Conservation (phyloP, 2,888 invertebrate genomes). For the Subacronicta megacephala region DNA sequence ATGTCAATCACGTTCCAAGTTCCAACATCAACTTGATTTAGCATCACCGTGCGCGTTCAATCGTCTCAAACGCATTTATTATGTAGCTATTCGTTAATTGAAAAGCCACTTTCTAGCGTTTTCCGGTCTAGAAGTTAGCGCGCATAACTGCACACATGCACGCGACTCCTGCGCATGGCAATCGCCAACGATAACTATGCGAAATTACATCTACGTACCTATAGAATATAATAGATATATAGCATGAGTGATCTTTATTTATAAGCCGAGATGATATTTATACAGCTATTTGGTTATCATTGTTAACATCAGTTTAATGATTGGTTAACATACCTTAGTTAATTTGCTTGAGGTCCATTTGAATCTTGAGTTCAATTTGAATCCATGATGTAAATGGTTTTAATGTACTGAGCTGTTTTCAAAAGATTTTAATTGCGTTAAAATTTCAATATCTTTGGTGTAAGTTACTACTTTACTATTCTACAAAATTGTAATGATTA, state of each 20-base stretch:
- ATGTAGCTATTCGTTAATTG: slow-evolving; percentile 88
- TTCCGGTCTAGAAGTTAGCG: slow-evolving; percentile 87
- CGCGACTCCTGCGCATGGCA: slow-evolving; percentile 48
- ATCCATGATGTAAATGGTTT: too few species aligned
- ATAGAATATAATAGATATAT: slow-evolving; percentile 25
- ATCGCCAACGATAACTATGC: slow-evolving; percentile 48
- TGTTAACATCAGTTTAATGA: slow-evolving; percentile 10
- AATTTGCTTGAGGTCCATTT: neutral
- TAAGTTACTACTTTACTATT: too few species aligned
- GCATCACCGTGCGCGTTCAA: slow-evolving; percentile 56
- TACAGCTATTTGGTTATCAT: slow-evolving; percentile 4
- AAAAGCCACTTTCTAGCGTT: slow-evolving; percentile 89
- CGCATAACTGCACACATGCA: slow-evolving; percentile 79
- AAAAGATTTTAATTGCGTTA: too few species aligned
- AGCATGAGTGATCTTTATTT: slow-evolving; percentile 43
- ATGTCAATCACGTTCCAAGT: slow-evolving; percentile 32
- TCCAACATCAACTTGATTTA: slow-evolving; percentile 38
- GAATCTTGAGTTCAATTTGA: neutral
- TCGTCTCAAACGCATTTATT: slow-evolving; percentile 69
- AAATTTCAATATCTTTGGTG: too few species aligned
- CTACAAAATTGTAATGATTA: too few species aligned
- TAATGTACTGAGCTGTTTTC: too few species aligned
- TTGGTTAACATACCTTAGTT: neutral
- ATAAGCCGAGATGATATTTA: slow-evolving; percentile 22
- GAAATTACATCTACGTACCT: slow-evolving; percentile 43